These are phyloP conservation scores for Eulemur coronatus DNA, from an alignment of 2,797 vertebrate genomes.

Conservation along the genomic window DNA sequence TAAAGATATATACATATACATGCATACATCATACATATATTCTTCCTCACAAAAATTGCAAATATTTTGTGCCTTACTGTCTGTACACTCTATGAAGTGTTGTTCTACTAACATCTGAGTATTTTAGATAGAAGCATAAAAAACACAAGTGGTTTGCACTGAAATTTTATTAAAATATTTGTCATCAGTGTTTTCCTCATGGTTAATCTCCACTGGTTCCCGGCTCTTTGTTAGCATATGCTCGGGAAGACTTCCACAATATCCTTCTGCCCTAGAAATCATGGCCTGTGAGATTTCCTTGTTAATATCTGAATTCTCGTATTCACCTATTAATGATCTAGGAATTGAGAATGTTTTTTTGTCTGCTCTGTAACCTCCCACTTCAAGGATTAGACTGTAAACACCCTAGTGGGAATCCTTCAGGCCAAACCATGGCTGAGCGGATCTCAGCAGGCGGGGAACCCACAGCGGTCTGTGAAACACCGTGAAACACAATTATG, in stretches of 20 bases:
- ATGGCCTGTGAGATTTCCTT: neutral
- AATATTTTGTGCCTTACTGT: conserved; percentile 29
- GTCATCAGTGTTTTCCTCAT: neutral
- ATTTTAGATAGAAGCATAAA: conserved; percentile 16
- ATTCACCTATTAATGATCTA: conserved; percentile 44
- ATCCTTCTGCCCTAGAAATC: neutral
- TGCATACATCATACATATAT: neutral
- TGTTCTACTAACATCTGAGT: conserved; percentile 4
- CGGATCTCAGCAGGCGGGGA: conserved; percentile 25
- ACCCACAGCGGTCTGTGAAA: neutral
- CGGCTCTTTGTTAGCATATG: neutral
- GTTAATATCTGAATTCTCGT: conserved; percentile 27
- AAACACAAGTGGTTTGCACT: conserved; percentile 28
- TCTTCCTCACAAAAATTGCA: conserved; percentile 8
- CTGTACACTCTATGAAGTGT: neutral
- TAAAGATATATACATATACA: neutral
- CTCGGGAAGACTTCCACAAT: neutral
- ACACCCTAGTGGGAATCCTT: conserved; percentile 51
- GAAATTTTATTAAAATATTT: conserved; percentile 17
- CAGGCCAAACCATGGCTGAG: neutral
- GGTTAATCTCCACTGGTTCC: neutral
- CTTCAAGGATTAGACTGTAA: conserved; percentile 48
- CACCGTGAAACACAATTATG: neutral
- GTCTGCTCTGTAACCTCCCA: conserved; percentile 27
- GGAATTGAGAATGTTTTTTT: conserved; percentile 34